Evolutionary conservation across 1,140 invertebrate species (phyloP).

Genomic region (Aphaenogaster rudis): DNA sequence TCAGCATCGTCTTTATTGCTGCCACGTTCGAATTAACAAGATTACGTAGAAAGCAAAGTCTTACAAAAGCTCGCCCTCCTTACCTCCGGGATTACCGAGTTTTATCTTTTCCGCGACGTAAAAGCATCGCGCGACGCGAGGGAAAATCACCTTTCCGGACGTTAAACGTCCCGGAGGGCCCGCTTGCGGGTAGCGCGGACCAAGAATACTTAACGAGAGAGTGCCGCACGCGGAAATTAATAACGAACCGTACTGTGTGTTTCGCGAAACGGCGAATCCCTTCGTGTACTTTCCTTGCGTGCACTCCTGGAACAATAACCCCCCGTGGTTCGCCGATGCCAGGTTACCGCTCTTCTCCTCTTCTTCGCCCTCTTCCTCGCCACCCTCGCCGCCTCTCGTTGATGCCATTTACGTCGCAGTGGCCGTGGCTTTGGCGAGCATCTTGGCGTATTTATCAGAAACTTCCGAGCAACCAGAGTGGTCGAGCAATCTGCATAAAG

Average conservation of each 20-base stretch:
- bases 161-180: constrained; percentile 53
- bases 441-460: constrained; percentile 70
- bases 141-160: constrained; percentile 50
- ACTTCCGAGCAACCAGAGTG: constrained; percentile 50
- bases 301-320: constrained; percentile 67
- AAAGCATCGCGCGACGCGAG: constrained; percentile 50
- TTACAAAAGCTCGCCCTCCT: constrained; percentile 40
- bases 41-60: constrained; percentile 57
- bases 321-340: constrained; percentile 65
- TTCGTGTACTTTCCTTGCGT: constrained; percentile 43
- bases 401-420: constrained; percentile 55
- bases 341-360: constrained; percentile 46
- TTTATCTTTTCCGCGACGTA: constrained; percentile 52
- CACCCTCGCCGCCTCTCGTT: constrained; percentile 14
- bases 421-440: constrained; percentile 68
- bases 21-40: constrained; percentile 36
- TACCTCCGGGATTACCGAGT: constrained; percentile 48
- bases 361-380: constrained; percentile 30
- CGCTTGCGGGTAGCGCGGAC: constrained; percentile 45
- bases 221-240: constrained; percentile 65
- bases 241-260: constrained; percentile 66
- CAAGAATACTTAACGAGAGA: constrained; percentile 33
- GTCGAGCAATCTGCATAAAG: constrained; percentile 42
- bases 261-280: constrained; percentile 61
- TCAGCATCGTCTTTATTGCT: constrained; percentile 33